Evolutionary conservation across 2,113 vertebrate genomes (phyloP), one percentile per base, ranked within the genome.

Genomic region (Xyrauchen texanus): DNA sequence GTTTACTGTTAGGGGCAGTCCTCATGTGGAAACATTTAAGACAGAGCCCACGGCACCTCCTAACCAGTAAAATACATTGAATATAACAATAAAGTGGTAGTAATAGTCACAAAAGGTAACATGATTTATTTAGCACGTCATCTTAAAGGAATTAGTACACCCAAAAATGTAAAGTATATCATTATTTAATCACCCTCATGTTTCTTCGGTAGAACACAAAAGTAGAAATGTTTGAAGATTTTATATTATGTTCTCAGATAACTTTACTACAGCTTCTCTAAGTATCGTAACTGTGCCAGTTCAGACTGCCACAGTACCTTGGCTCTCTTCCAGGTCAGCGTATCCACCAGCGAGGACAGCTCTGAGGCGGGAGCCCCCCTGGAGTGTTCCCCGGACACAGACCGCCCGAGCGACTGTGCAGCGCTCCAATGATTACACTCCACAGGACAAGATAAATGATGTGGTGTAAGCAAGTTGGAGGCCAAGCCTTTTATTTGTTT

Each of bases 381-480:
- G 74, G 61, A 65, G 79, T 75, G 69, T 83, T 78, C 76, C 70
- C 81, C 15, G 75, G 69, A 82, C 75, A 61, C 76, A 83, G 65
- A 81, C 87, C 76, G 77, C 83, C 45, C 16, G 72, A 83, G 63
- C 58, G 47, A 73, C 75, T 67, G 76, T 62, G 62, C 81, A 81
- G 51, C 62, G 55, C 75, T 74, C 76, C 16, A 45, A 83, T 80
- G 81, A 83, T 86, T 85, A 86, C 79, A 83, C 81, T 82, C 73
- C 70, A 62, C 75, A 81, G 70, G 83, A 82, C 68, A 80, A 86
- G 85, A 85, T 82, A 83, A 86, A 86, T 85, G 68, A 69, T 74
- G 76, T 55, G 63, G 78, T 76, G 73, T 77, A 79, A 83, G 68
- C 81, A 71, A 77, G 72, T 69, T 60, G 73, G 67, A 62, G 80